These are phyloP conservation scores for Mythimna vitellina DNA, from an alignment of 2,888 invertebrate genomes.

Conservation along the genomic window DNA sequence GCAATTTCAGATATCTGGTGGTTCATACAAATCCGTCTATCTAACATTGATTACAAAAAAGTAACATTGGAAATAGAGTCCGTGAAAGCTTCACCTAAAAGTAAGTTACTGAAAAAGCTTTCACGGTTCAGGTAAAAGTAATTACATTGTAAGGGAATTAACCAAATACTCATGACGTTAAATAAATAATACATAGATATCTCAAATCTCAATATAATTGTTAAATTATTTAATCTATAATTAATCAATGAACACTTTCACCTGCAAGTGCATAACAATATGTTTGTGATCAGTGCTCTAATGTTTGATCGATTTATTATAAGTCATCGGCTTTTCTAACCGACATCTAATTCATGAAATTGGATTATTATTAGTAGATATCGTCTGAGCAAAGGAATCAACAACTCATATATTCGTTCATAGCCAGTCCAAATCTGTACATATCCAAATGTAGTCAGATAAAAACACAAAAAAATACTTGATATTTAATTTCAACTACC, in stretches of 20 bases:
- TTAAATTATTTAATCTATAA: not conserved
- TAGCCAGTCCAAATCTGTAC: too few species aligned
- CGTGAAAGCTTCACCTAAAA: too few species aligned
- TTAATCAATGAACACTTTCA: not conserved
- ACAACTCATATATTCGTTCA: too few species aligned
- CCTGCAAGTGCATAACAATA: too few species aligned
- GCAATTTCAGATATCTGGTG: not conserved
- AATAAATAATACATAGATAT: too few species aligned
- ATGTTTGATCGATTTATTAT: not conserved
- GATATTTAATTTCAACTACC: too few species aligned
- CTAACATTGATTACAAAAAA: slow-evolving; percentile 21
- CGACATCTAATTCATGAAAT: not conserved
- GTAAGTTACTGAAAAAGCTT: not conserved
- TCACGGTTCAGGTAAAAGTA: not conserved
- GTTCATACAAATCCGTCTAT: not conserved
- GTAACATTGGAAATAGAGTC: not conserved
- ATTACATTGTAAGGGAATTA: not conserved
- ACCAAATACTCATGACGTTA: not conserved
- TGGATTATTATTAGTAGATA: too few species aligned
- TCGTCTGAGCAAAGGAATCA: too few species aligned
- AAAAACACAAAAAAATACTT: too few species aligned
- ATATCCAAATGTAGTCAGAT: too few species aligned
- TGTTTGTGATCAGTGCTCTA: too few species aligned
- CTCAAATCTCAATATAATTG: too few species aligned
- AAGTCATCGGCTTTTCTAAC: not conserved